Evolutionary conservation across 2,797 vertebrate species (phyloP).

Genomic region (Melanotaenia trifasciata): DNA sequence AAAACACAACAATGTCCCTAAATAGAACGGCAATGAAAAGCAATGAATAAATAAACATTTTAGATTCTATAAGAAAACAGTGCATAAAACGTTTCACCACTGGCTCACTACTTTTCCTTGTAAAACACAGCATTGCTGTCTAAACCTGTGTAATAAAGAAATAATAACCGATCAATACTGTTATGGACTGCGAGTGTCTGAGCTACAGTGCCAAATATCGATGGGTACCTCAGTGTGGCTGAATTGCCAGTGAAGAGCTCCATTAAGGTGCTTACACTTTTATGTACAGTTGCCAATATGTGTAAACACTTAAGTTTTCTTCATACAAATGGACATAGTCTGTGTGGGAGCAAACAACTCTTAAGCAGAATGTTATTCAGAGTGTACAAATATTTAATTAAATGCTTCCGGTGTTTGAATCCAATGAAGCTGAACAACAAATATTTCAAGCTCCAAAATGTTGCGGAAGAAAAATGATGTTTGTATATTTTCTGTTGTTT

Average conservation of each 20-base stretch:
- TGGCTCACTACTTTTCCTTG: slow-evolving; percentile 8
- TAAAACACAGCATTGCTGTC: slow-evolving; percentile 23
- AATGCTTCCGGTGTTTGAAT: neutral
- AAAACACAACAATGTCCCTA: neutral
- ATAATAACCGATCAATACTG: slow-evolving; percentile 22
- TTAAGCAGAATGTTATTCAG: neutral
- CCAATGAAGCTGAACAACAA: neutral
- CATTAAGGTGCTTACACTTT: slow-evolving; percentile 25
- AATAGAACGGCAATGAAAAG: neutral
- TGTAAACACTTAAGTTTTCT: slow-evolving; percentile 2
- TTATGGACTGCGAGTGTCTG: slow-evolving; percentile 10
- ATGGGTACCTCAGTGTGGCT: slow-evolving; percentile 24
- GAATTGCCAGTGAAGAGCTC: slow-evolving; percentile 15
- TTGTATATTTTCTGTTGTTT: slow-evolving; percentile 1
- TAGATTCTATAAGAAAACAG: neutral
- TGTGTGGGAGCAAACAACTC: neutral
- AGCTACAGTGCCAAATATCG: slow-evolving; percentile 26
- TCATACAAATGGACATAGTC: neutral
- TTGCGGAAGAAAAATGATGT: neutral
- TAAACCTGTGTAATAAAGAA: slow-evolving; percentile 24
- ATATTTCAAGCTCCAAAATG: neutral
- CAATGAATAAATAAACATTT: neutral
- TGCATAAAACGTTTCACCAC: neutral
- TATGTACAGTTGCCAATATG: slow-evolving; percentile 18
- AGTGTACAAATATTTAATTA: neutral